Base-by-base conservation (phyloP, 1,140 invertebrate genomes). In the Aethina tumida region DNA sequence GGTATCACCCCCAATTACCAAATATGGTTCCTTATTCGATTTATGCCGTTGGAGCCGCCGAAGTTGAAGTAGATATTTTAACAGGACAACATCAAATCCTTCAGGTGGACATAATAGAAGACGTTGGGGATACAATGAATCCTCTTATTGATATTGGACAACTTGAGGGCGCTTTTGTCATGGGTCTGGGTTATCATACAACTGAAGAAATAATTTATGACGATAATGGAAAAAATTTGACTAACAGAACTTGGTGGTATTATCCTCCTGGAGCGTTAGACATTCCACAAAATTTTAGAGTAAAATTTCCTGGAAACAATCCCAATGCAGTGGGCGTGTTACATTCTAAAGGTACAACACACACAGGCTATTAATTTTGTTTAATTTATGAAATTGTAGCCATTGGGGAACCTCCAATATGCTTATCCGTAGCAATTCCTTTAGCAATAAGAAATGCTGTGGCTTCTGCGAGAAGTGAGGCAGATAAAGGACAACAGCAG, bases 81-180 rank as follows among this genome's bases (percentile, higher is more conserved):
- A 88, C 84, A 3, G 85, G 85, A 16, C 74, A 74, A 49, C 73
- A 75, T 46, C 51, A 75, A 38, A 55, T 84, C 13, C 59, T 60
- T 4, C 68, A 83, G 28, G 77, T 83, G 0, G 84, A 89, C 58
- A 55, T 90, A 16, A 52, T 84, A 5, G 79, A 86, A 60, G 85
- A 90, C 55, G 71, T 74, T 3, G 84, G 84, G 1, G 65, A 75
- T 40, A 84, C 80, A 58, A 52, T 88, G 28, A 88, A 72, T 60
- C 85, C 84, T 0, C 62, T 74, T 33, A 63, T 90, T 15, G 90
- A 94, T 57, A 66, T 93, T 13, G 89, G 89, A 16, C 90, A 95
- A 66, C 62, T 75, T 2, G 88, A 93, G 69, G 90, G 87, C 3
- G 81, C 82, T 1, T 86, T 88, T 58, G 66, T 90, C 1, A 92